phyloP scores from a whole-genome alignment of 2,888 invertebrate genomes.

The Lysandra bellargus region DNA sequence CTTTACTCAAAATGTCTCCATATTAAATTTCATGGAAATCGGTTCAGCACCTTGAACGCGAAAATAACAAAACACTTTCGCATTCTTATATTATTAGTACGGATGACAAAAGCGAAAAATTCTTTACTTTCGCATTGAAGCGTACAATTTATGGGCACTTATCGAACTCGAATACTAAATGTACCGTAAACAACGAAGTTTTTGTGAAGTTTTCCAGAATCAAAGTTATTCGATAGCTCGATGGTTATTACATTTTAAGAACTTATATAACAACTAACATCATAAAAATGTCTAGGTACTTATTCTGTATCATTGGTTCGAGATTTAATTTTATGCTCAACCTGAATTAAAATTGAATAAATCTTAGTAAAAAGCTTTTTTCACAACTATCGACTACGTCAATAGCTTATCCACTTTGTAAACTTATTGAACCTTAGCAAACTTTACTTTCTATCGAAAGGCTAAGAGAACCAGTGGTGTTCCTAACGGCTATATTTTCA shows the following conservation, averaged over 20 bases:
- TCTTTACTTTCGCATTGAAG: slow-evolving; percentile 1
- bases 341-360: neutral
- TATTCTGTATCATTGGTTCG: neutral
- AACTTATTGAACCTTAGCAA: neutral
- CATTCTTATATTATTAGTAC: neutral
- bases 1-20: no score
- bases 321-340: neutral
- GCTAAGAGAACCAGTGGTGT: neutral
- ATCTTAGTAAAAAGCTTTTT: neutral
- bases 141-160: neutral
- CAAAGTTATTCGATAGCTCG: neutral
- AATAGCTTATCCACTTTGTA: neutral
- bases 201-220: slow-evolving; percentile 6
- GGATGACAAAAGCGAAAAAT: neutral
- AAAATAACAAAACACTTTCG: neutral
- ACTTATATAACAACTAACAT: neutral
- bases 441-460: neutral
- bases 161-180: neutral
- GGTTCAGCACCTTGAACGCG: neutral
- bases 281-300: no score
- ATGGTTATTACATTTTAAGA: neutral
- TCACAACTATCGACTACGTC: neutral
- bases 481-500: no score
- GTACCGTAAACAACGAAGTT: neutral
- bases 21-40: neutral